A percentile compares a stretch with the other conserved stretches of the same genome.
Evolutionary conservation across 2,113 vertebrate species (phyloP).

Genomic region (Siniperca knerii): DNA sequence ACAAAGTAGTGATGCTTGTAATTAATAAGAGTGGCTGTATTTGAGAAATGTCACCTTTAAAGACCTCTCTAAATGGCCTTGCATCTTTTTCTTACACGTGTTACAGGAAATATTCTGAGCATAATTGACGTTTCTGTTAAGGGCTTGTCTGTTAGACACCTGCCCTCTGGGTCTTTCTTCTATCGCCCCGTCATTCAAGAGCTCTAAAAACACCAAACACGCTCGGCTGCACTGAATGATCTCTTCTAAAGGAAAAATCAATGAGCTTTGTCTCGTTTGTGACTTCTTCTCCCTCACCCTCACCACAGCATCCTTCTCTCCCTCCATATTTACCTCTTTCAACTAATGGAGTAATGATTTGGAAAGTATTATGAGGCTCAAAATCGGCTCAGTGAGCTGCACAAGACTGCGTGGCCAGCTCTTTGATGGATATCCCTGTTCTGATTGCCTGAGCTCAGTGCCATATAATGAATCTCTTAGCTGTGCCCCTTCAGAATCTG

Average conservation of each 20-base stretch:
- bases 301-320: neutral
- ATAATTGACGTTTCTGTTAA: conserved; percentile 34
- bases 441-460: conserved; percentile 62
- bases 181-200: conserved; percentile 34
- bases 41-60: conserved; percentile 6
- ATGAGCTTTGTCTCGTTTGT: conserved; percentile 70
- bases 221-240: conserved; percentile 68
- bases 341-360: conserved; percentile 67
- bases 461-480: conserved; percentile 38
- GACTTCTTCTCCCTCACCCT: conserved; percentile 47
- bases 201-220: conserved; percentile 56
- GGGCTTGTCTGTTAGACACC: conserved; percentile 30
- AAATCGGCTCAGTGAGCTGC: conserved; percentile 45
- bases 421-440: conserved; percentile 64
- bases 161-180: conserved; percentile 27
- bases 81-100: neutral
- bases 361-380: conserved; percentile 59
- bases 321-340: conserved; percentile 27
- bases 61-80: conserved; percentile 15
- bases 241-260: conserved; percentile 71
- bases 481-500: conserved; percentile 30
- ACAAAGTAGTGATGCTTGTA: conserved; percentile 28
- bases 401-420: conserved; percentile 25
- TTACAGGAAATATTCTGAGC: conserved; percentile 5
- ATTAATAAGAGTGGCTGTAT: conserved; percentile 25